Percentiles rank a stretch among this genome's conserved stretches.
These are phyloP conservation scores for Ageneiosus marmoratus DNA, from an alignment of 2,113 vertebrate species.

Conservation along the genomic window DNA sequence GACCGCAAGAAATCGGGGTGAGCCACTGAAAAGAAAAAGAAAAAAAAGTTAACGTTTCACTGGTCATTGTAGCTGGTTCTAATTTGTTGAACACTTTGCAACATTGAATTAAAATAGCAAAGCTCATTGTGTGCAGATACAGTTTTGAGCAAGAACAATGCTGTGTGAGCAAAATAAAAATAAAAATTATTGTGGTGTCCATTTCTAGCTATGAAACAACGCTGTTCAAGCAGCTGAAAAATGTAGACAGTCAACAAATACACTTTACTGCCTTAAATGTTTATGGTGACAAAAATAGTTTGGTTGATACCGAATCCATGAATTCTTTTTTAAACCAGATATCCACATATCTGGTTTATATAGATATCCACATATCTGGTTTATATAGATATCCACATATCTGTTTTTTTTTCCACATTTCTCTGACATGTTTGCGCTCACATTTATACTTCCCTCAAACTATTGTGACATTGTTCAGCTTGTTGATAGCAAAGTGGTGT, in stretches of 20 bases:
- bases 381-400: no score
- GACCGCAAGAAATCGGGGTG: no score
- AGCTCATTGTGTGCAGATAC: no score
- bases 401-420: not conserved
- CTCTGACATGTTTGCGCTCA: constrained; percentile 7
- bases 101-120: no score
- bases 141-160: no score
- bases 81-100: not conserved
- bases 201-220: not conserved
- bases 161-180: no score
- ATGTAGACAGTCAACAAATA: not conserved
- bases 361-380: no score
- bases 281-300: not conserved
- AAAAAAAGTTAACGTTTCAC: not conserved
- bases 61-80: not conserved
- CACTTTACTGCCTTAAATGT: not conserved
- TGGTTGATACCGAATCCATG: not conserved
- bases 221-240: not conserved
- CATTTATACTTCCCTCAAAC: constrained; percentile 1
- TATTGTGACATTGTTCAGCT: not conserved
- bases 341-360: no score
- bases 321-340: not conserved
- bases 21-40: no score
- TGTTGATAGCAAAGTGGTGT: constrained; percentile 6
- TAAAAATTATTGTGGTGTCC: not conserved